These are phyloP conservation scores for Plodia interpunctella DNA, from an alignment of 1,140 invertebrate species.

Conservation along the genomic window DNA sequence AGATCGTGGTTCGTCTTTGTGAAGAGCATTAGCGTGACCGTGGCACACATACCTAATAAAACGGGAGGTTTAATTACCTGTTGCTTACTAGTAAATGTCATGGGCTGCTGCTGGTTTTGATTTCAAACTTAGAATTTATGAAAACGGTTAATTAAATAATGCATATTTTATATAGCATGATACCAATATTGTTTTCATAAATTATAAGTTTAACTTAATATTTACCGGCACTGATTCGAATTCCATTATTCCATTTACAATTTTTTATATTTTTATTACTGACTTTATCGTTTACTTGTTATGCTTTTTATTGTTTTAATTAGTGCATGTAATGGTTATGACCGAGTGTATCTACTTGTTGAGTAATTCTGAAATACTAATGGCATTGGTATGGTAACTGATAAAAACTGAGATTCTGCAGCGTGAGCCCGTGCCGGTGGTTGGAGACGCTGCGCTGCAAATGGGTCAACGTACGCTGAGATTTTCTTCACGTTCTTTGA, in stretches of 20 bases:
- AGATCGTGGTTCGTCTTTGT: conserved; percentile 15
- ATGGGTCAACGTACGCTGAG: conserved; percentile 38
- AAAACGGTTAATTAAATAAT: no score
- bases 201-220: no score
- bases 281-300: background rate
- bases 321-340: no score
- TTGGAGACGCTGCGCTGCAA: conserved; percentile 22
- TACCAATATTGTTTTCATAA: no score
- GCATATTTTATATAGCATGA: no score
- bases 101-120: no score
- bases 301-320: background rate
- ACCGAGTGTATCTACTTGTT: background rate
- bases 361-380: background rate
- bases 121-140: no score
- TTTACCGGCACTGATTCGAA: no score
- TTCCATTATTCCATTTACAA: no score
- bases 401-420: conserved; percentile 2
- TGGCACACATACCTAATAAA: conserved; percentile 21
- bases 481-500: conserved; percentile 29
- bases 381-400: background rate
- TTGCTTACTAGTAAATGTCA: no score
- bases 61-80: background rate
- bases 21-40: conserved; percentile 11
- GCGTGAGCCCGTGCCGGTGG: conserved; percentile 20
- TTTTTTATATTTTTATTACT: background rate